These are phyloP conservation scores for Campoletis raptor DNA, from an alignment of 2,888 invertebrate genomes.

Conservation along the genomic window DNA sequence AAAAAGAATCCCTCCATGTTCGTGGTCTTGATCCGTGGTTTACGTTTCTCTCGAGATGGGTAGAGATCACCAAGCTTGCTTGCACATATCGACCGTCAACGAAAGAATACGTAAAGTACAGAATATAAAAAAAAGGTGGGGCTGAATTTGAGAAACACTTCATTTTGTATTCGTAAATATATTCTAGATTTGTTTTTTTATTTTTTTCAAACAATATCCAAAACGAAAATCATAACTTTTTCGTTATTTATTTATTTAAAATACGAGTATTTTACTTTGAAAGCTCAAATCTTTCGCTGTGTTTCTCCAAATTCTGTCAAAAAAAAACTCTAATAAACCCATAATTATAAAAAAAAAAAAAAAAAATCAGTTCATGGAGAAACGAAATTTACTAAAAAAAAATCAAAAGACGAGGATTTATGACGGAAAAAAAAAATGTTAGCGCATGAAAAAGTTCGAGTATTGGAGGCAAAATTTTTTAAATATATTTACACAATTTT, in stretches of 20 bases:
- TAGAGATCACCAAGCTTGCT: constrained; percentile 9
- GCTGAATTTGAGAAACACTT: neutral
- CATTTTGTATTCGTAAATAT: neutral
- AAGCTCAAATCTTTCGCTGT: neutral
- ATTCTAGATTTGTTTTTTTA: neutral
- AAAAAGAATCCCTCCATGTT: neutral
- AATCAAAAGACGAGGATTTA: neutral
- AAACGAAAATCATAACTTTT: neutral
- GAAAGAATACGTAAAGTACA: neutral
- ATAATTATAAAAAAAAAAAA: neutral
- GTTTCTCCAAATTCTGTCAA: neutral
- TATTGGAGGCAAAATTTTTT: neutral
- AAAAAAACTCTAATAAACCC: neutral
- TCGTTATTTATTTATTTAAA: neutral
- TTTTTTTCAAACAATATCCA: neutral
- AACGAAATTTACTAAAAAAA: neutral
- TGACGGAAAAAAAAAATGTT: neutral
- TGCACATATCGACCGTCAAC: constrained; percentile 24
- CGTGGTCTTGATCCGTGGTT: constrained; percentile 22
- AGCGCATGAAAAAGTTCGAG: neutral
- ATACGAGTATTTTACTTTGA: neutral
- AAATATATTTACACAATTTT: neutral
- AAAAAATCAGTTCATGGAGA: neutral
- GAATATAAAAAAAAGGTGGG: neutral
- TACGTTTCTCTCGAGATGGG: constrained; percentile 8